Evolutionary conservation across 2,113 vertebrate species (phyloP), one percentile per base, ranked within the genome.

Genomic region (Sebastes schlegelii): DNA sequence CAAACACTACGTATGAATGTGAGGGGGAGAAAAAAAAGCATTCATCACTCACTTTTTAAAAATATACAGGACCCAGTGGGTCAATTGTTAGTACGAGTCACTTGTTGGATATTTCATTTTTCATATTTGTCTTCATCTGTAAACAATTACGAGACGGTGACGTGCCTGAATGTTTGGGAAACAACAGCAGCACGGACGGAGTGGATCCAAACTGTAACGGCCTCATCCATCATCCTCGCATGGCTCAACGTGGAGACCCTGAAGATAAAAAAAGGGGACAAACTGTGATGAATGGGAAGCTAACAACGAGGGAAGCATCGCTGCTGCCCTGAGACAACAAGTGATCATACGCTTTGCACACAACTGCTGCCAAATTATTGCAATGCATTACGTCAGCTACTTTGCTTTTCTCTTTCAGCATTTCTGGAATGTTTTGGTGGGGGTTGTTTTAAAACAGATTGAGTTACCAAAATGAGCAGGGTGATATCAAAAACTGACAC

Each of bases 401-500:
- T 46, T 61, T 12, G 1, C 9, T 65, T 68, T 52, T 71, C 62
- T 64, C 66, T 34, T 4, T 67, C 19, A 26, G 62, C 46, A 43
- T 74, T 46, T 86, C 54, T 61, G 63, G 42, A 68, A 61, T 49
- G 23, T 69, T 57, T 48, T 60, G 49, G 5, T 13, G 17, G 46
- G 54, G 34, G 34, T 34, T 49, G 4, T 67, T 82, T 58, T 84
- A 83, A 75, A 63, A 46, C 46, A 74, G 70, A 77, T 82, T 75
- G 8, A 68, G 60, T 69, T 74, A 49, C 77, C n/a, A 13, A 62
- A 75, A 64, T 19, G 21, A 84, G 23, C 42, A 12, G 77, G 54
- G 79, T 84, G 61, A 54, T 49, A 63, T 62, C 46, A 65, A 66
- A 75, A 74, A 66, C 52, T 86, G 86, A 87, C 87, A 90, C 82